Percentiles rank a stretch among this genome's conserved stretches.
phyloP scores from a whole-genome alignment of 2,797 vertebrate genomes.

The Aeoliscus strigatus region DNA sequence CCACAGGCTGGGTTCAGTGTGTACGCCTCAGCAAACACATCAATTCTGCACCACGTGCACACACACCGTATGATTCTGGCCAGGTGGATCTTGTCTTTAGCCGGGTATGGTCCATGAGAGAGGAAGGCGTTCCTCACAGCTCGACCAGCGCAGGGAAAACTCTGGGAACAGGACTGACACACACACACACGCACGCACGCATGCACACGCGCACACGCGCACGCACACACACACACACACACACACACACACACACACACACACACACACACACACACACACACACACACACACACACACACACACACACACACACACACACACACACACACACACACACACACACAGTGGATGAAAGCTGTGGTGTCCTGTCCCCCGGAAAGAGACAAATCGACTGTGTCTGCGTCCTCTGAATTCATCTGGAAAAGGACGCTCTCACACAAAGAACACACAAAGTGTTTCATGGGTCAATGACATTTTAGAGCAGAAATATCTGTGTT shows the following conservation, averaged over 20 bases:
- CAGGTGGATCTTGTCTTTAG: constrained; percentile 93
- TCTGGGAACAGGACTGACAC: constrained; percentile 90
- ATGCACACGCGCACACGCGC: too few species aligned
- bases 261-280: not conserved
- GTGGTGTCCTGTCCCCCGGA: too few species aligned
- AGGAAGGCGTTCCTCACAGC: constrained; percentile 89
- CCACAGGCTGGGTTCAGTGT: constrained; percentile 21
- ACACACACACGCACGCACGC: constrained; percentile 14
- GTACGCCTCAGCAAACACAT: constrained; percentile 37
- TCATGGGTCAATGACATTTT: too few species aligned
- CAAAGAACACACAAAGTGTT: too few species aligned
- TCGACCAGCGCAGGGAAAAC: constrained; percentile 89
- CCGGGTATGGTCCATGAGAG: constrained; percentile 87
- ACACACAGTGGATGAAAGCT: too few species aligned
- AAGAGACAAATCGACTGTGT: too few species aligned
- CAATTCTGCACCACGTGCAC: constrained; percentile 19
- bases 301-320: constrained; percentile 75
- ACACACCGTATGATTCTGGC: constrained; percentile 83
- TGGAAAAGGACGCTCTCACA: too few species aligned
- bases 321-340: constrained; percentile 9
- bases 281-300: constrained; percentile 1
- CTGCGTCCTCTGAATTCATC: too few species aligned
- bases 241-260: too few species aligned
- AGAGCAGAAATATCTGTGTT: too few species aligned
- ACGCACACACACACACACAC: too few species aligned